A percentile compares a stretch with the other conserved stretches of the same genome.
Evolutionary conservation across 2,113 vertebrate species (phyloP).

Genomic region (Phyllopteryx taeniolatus): DNA sequence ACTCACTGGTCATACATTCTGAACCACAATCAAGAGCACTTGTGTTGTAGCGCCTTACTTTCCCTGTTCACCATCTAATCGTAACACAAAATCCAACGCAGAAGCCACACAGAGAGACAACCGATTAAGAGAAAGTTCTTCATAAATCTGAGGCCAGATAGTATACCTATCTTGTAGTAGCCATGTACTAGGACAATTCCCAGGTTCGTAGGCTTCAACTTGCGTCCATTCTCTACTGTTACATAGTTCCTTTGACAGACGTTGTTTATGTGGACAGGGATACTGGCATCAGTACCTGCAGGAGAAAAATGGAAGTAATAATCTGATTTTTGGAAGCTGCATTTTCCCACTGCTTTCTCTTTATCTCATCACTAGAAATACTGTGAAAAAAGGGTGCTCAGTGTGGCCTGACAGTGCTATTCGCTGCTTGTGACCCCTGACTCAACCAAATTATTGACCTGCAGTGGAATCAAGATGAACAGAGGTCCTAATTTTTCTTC

Average conservation of each 20-base stretch:
- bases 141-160: neutral
- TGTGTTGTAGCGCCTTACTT: too few species aligned
- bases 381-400: neutral
- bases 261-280: constrained; percentile 98
- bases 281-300: constrained; percentile 94
- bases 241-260: constrained; percentile 97
- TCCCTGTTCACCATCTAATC: too few species aligned
- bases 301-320: neutral
- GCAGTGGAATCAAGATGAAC: too few species aligned
- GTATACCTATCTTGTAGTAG: constrained; percentile 91
- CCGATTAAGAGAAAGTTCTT: neutral
- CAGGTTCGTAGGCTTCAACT: constrained; percentile 92
- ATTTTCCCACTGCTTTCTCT: neutral
- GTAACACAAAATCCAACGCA: neutral
- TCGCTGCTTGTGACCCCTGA: too few species aligned
- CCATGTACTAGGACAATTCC: constrained; percentile 96
- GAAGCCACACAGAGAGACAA: neutral
- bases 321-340: neutral
- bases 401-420: too few species aligned
- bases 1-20: too few species aligned
- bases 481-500: too few species aligned
- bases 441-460: too few species aligned
- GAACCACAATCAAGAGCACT: too few species aligned
- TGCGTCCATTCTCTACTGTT: constrained; percentile 89
- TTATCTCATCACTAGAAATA: neutral